These are phyloP conservation scores for Pyrochroa serraticornis DNA, from an alignment of 2,888 invertebrate genomes.

Conservation along the genomic window DNA sequence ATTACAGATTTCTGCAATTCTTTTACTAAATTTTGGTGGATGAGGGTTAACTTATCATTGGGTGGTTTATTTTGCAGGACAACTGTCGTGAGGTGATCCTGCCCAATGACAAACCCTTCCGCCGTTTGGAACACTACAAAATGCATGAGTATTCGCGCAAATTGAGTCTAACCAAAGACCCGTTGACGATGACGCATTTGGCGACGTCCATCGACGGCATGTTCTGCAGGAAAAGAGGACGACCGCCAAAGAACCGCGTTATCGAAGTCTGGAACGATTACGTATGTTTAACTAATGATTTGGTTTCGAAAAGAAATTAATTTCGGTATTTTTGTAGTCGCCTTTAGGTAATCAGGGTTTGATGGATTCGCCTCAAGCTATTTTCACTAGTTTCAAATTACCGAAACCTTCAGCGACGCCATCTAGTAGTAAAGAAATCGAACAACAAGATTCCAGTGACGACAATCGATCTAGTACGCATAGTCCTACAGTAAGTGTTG, in stretches of 20 bases:
- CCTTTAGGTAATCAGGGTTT: conserved; percentile 54
- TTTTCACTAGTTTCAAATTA: conserved; percentile 91
- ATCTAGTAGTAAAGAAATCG: conserved; percentile 50
- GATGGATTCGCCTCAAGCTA: conserved; percentile 81
- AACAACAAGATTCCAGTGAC: conserved; percentile 52
- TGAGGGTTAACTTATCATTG: neutral
- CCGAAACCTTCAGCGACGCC: conserved; percentile 67
- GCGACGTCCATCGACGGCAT: conserved; percentile 86
- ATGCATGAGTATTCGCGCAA: conserved; percentile 68
- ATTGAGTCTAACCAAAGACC: conserved; percentile 57
- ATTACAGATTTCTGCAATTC: no score
- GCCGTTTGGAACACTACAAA: conserved; percentile 83
- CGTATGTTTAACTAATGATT: conserved; percentile 60
- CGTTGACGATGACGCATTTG: conserved; percentile 62
- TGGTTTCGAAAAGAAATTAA: conserved; percentile 6
- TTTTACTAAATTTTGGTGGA: no score
- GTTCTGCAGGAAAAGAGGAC: conserved; percentile 89
- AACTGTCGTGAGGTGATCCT: conserved; percentile 81
- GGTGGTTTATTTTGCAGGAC: conserved; percentile 61
- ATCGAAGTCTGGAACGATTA: conserved; percentile 90
- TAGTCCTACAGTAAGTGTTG: conserved; percentile 53
- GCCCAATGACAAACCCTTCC: conserved; percentile 78
- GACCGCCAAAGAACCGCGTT: conserved; percentile 95
- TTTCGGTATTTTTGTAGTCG: conserved; percentile 40
- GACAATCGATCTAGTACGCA: conserved; percentile 53